phyloP scores from a whole-genome alignment of 2,113 vertebrate species.

The Dasyurus viverrinus region DNA sequence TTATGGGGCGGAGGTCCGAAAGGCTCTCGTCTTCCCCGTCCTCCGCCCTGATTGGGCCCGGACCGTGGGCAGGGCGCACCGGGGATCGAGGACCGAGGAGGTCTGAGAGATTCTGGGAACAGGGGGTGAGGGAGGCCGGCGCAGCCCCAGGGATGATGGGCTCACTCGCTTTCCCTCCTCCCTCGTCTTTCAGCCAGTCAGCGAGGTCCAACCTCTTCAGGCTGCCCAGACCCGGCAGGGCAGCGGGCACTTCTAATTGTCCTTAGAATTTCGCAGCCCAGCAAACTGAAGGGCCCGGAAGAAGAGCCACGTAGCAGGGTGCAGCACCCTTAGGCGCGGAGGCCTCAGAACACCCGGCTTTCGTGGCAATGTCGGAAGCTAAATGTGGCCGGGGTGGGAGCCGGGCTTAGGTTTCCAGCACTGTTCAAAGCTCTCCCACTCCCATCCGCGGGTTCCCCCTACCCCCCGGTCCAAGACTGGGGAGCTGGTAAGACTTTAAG shows the following conservation, averaged over 20 bases:
- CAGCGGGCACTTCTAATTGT: not conserved
- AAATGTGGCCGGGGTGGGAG: not conserved
- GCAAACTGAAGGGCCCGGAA: not conserved
- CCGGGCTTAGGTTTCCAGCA: not conserved
- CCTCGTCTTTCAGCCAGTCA: not conserved
- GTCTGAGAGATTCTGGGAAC: not conserved
- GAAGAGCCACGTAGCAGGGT: not conserved
- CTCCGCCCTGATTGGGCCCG: not conserved
- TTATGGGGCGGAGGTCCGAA: not conserved
- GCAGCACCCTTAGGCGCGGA: not conserved
- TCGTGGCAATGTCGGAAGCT: not conserved
- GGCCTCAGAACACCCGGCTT: not conserved
- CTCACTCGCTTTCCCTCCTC: not conserved
- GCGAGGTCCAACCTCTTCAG: not conserved
- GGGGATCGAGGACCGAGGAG: not conserved
- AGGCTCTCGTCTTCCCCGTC: not conserved
- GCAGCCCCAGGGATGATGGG: not conserved
- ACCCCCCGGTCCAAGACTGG: not conserved
- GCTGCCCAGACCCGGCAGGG: not conserved
- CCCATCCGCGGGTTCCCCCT: not conserved
- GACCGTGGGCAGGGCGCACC: too few relatives aligned
- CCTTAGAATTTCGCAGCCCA: not conserved
- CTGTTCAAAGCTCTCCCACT: not conserved
- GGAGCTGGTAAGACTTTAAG: not conserved
- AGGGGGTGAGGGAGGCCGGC: not conserved